A percentile compares a stretch with the other conserved stretches of the same genome.
These are phyloP conservation scores for Atrina japonica DNA, from an alignment of 2,888 invertebrate genomes.

Conservation along the genomic window DNA sequence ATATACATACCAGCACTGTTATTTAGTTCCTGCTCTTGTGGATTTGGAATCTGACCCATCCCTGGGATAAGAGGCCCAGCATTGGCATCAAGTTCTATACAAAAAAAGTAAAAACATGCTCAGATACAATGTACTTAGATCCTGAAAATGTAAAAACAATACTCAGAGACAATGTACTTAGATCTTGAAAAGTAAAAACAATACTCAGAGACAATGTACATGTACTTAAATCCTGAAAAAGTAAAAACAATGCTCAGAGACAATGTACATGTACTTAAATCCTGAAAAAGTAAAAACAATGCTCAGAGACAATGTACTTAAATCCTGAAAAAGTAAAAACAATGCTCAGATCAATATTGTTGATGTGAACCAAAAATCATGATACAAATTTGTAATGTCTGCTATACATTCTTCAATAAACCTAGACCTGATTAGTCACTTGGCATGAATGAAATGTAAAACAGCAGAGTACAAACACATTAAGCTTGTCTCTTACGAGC, in stretches of 20 bases:
- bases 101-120: too few relatives aligned
- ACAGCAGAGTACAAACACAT: too few relatives aligned
- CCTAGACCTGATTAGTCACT: too few relatives aligned
- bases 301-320: background rate
- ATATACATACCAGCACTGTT: too few relatives aligned
- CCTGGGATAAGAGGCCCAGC: conserved; percentile 27
- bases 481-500: too few relatives aligned
- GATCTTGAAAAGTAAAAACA: background rate
- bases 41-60: conserved; percentile 28
- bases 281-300: background rate
- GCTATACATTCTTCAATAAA: too few relatives aligned
- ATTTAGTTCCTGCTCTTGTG: conserved; percentile 10
- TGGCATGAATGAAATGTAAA: too few relatives aligned
- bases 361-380: too few relatives aligned
- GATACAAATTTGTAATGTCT: too few relatives aligned
- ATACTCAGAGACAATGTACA: background rate
- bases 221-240: background rate
- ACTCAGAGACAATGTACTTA: background rate
- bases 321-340: background rate
- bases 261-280: background rate
- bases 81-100: conserved; percentile 27
- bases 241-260: background rate
- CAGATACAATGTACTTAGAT: too few relatives aligned
- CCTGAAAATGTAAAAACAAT: too few relatives aligned
- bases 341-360: too few relatives aligned